Percentiles rank a stretch among this genome's conserved stretches.
Evolutionary conservation across 92 coral and sea anemone species (phyloP).

Genomic region (Phenganax subtilis): DNA sequence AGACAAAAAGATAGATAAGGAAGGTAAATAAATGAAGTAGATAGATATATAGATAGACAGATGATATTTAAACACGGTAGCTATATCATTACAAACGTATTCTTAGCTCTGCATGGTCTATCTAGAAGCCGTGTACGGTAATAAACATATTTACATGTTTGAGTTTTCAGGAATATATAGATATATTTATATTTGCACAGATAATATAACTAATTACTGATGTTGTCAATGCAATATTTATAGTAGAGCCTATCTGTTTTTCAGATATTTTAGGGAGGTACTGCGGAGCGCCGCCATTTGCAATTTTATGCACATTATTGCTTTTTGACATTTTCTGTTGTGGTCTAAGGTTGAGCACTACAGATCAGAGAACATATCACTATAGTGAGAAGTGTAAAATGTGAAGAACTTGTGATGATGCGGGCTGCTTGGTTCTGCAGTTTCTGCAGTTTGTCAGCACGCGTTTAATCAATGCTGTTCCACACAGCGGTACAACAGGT

Average conservation of each 20-base stretch:
- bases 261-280: conserved; percentile 8
- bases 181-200: too few relatives aligned
- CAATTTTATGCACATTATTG: conserved; percentile 18
- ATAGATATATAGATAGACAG: too few relatives aligned
- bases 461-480: neutral
- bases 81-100: too few relatives aligned
- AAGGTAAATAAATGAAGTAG: too few relatives aligned
- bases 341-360: neutral
- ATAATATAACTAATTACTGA: too few relatives aligned
- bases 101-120: too few relatives aligned
- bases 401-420: neutral
- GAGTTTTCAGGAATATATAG: too few relatives aligned
- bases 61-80: too few relatives aligned
- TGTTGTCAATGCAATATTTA: conserved; percentile 17
- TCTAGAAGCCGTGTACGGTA: too few relatives aligned
- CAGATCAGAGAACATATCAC: neutral
- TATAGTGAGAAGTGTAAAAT: neutral
- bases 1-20: too few relatives aligned
- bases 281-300: neutral
- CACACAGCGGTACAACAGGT: neutral
- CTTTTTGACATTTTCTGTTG: conserved; percentile 18
- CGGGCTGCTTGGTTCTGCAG: conserved; percentile 6
- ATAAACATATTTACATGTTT: too few relatives aligned
- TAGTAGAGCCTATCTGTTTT: neutral
- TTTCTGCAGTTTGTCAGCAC: neutral